Base-by-base conservation (phyloP, 2,113 vertebrate genomes). In the Bos taurus region DNA sequence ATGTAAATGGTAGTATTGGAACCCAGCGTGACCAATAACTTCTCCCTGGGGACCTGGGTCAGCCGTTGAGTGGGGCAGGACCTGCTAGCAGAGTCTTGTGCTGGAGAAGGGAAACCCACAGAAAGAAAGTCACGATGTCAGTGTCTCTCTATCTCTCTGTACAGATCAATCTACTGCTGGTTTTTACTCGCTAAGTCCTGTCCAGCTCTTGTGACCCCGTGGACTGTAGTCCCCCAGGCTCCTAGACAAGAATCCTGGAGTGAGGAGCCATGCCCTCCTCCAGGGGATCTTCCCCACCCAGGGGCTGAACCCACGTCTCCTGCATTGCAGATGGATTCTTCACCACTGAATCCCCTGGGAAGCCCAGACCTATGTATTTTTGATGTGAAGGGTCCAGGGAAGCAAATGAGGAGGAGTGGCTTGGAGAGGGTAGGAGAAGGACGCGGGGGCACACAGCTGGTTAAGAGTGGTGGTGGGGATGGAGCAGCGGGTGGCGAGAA, bases 71-170 rank as follows among this genome's bases (percentile, higher is more conserved):
- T 19, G 30, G 28, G 6, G 5, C 46, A 46, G 78, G 43, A 40
- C 21, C 48, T 6, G 2, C 46, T 1, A 13, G 33, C 14, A 2
- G 48, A 30, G 25, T 64, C 78, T 78, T 59, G 14, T 26, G 54
- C n/a, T 54, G 83, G 54, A 77, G 14, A 36, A 12, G 17, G 60
- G 60, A 7, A 71, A 6, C 52, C 56, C 23, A 4, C 1, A 13
- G 40, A 50, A 1, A 15, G 56, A 71, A 64, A 82, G 26, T 43
- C 56, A 23, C 8, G 5, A 21, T 56, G 13, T 56, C 52, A 1
- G 0, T 9, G 15, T 4, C 17, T 23, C 0, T 46, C 14, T 17
- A 0, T 82, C 10, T 10, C 2, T 81, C 1, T 6, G 2, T 30
- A 3, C 6, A 50, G 28, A 46, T 17, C 43, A 5, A 16, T 8